Base-by-base conservation (phyloP, 2,113 vertebrate species). In the Fregetta grallaria region DNA sequence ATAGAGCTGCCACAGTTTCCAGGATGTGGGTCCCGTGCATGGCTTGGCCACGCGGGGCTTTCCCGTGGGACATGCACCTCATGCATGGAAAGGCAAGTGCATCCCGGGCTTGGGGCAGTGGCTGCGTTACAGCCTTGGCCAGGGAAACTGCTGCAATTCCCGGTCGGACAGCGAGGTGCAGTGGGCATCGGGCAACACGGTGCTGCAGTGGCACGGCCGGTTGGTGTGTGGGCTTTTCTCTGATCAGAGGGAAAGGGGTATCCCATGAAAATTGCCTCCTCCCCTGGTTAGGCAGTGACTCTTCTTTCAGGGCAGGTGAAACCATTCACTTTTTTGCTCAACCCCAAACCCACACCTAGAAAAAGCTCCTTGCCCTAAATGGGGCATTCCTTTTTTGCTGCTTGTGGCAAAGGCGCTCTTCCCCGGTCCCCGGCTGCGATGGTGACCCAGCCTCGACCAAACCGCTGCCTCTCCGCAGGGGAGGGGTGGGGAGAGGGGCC, bases 311-410 rank as follows among this genome's bases (percentile, higher is more conserved):
- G 20, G 18, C 32, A 32, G 32, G n/a, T 20, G 16, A 87, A 80
- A 13, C 34, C 4, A 2, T 52, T 55, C n/a, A 3, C 26, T n/a
- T 49, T 50, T 30, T 72, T 44, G 7, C 15, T 66, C 13, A 18
- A 0, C 53, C 45, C 36, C 59, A 47, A 73, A 34, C 3, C 11
- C n/a, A 11, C 0, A 0, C 22, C 21, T 19, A 2, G 11, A 1
- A 19, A 80, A 75, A 82, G 27, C 71, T 71, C 27, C 56, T 78
- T 58, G 62, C 52, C 47, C 61, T 11, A 74, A 12, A 20, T 5
- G 11, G 34, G n/a, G 2, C 20, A 10, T 23, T 55, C 13, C 7
- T 36, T 36, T 70, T 53, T 16, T 44, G 62, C 45, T 2, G 19
- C 68, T 76, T 2, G 0, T 2, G 5, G 53, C 63, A 61, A 7